phyloP scores from a whole-genome alignment of 2,797 vertebrate genomes.

The Artibeus lituratus region DNA sequence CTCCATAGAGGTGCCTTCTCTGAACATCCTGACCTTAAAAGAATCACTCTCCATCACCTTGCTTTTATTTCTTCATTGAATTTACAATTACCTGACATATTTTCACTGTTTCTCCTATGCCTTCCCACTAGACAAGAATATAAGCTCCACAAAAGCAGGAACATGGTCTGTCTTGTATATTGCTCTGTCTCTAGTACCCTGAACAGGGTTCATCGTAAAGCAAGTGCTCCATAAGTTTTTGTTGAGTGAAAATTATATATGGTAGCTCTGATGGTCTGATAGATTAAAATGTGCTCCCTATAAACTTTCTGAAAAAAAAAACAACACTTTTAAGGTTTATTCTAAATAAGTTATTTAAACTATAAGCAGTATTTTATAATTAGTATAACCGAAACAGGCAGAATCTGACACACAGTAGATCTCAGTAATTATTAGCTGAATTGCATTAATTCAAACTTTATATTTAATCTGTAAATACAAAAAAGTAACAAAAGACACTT shows the following conservation, averaged over 20 bases:
- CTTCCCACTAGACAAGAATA: not conserved
- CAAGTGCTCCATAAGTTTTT: not conserved
- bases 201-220: not conserved
- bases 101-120: not conserved
- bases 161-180: not conserved
- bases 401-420: not conserved
- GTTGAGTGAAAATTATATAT: not conserved
- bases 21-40: not conserved
- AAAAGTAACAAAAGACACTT: slow-evolving; percentile 6
- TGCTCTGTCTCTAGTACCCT: not conserved
- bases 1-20: not conserved
- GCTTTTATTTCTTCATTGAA: not conserved
- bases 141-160: not conserved
- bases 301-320: not conserved
- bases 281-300: not conserved
- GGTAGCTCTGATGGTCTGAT: not conserved
- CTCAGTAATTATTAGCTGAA: not conserved
- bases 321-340: not conserved
- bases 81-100: not conserved
- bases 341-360: not conserved
- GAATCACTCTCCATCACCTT: not conserved
- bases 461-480: not conserved
- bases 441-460: not conserved
- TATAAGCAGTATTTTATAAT: not conserved
- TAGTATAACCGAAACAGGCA: not conserved